Evolutionary conservation across 2,113 vertebrate species (phyloP).

Genomic region (Telmatochromis sp.): DNA sequence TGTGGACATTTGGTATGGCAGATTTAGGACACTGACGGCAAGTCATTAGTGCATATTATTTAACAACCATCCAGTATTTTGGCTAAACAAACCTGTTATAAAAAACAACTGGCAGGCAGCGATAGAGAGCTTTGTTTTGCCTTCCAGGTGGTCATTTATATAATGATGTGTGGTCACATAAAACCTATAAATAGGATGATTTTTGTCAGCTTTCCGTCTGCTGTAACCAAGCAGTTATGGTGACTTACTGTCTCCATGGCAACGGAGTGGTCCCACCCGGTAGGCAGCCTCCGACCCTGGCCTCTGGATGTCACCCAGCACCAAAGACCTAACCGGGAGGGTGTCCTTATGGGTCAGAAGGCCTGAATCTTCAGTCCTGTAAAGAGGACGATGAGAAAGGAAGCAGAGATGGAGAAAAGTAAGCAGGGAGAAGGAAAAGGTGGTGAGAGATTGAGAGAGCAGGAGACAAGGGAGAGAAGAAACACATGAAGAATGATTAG

Average conservation of each 20-base stretch:
- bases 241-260: slow-evolving; percentile 75
- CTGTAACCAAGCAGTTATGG: not conserved
- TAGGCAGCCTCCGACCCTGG: slow-evolving; percentile 86
- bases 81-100: not conserved
- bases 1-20: not conserved
- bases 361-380: slow-evolving; percentile 86
- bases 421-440: not conserved
- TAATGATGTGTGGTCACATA: not conserved
- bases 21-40: not conserved
- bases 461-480: not conserved
- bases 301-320: slow-evolving; percentile 83
- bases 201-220: not conserved
- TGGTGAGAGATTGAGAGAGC: not conserved
- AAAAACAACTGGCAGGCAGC: not conserved
- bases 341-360: slow-evolving; percentile 84
- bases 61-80: not conserved
- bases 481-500: not conserved
- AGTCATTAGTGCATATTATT: not conserved
- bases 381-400: not conserved
- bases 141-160: not conserved
- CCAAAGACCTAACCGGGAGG: slow-evolving; percentile 81
- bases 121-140: not conserved
- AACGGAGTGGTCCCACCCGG: slow-evolving; percentile 83
- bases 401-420: not conserved
- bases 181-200: not conserved